Percentiles rank a stretch among this genome's conserved stretches.
Evolutionary conservation across 2,888 invertebrate species (phyloP).

Genomic region (Diarsia brunnea): DNA sequence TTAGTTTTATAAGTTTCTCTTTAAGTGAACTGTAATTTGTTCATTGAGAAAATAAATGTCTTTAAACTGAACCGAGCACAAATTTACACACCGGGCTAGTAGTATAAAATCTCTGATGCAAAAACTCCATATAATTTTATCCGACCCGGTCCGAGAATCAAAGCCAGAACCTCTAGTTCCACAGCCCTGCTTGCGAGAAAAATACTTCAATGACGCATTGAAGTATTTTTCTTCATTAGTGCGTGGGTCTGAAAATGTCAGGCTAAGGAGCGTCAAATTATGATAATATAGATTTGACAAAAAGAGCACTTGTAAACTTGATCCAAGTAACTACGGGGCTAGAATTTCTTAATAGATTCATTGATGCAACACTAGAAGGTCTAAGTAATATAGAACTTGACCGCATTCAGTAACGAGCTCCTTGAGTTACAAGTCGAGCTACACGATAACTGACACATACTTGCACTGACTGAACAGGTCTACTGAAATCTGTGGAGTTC

Average conservation of each 20-base stretch:
- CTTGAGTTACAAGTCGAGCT: no score
- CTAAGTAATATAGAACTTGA: conserved; percentile 9
- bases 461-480: no score
- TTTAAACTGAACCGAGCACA: not conserved
- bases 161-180: not conserved
- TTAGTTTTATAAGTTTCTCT: no score
- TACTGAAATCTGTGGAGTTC: no score
- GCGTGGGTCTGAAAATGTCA: conserved; percentile 34
- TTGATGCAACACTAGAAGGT: not conserved
- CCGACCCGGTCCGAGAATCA: not conserved
- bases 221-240: conserved; percentile 30
- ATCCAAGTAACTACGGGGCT: not conserved
- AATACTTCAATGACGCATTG: not conserved
- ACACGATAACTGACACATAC: no score
- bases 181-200: not conserved
- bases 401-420: conserved; percentile 11
- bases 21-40: no score
- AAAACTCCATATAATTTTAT: not conserved
- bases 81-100: not conserved
- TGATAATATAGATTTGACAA: conserved; percentile 32
- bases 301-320: conserved; percentile 13
- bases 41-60: no score
- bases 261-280: conserved; percentile 13
- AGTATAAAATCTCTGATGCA: not conserved
- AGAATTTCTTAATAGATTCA: not conserved